phyloP scores from a whole-genome alignment of 1,140 invertebrate species.

The Doryteuthis pealeii region DNA sequence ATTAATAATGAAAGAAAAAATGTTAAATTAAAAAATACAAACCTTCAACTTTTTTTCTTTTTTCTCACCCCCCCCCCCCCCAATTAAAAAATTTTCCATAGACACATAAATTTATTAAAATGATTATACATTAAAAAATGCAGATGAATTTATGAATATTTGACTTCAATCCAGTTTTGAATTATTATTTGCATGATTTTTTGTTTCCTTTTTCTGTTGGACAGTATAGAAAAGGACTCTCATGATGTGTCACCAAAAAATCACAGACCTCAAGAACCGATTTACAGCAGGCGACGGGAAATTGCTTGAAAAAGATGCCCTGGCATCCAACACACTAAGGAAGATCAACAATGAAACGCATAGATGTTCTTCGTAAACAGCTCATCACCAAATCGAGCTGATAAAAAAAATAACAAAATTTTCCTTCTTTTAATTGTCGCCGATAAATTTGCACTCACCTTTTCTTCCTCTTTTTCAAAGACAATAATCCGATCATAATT shows the following conservation, averaged over 20 bases:
- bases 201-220: conserved; percentile 33
- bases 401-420: conserved; percentile 89
- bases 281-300: conserved; percentile 79
- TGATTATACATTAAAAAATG: not conserved
- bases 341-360: conserved; percentile 85
- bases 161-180: not conserved
- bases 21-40: not conserved
- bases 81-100: not conserved
- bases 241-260: conserved; percentile 78
- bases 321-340: conserved; percentile 89
- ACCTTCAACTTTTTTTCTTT: not conserved
- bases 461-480: no score
- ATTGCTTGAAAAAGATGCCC: conserved; percentile 83
- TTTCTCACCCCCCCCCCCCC: not conserved
- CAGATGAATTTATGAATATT: not conserved
- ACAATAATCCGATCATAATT: no score
- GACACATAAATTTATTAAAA: not conserved
- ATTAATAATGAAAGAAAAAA: no score
- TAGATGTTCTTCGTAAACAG: conserved; percentile 85
- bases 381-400: conserved; percentile 82
- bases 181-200: not conserved
- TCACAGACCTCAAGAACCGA: conserved; percentile 85
- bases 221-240: conserved; percentile 88
- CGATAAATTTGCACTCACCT: not conserved
- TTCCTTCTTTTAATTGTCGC: conserved; percentile 37